Evolutionary conservation across 2,113 vertebrate genomes (phyloP).

Genomic region (Lepisosteus osseus): DNA sequence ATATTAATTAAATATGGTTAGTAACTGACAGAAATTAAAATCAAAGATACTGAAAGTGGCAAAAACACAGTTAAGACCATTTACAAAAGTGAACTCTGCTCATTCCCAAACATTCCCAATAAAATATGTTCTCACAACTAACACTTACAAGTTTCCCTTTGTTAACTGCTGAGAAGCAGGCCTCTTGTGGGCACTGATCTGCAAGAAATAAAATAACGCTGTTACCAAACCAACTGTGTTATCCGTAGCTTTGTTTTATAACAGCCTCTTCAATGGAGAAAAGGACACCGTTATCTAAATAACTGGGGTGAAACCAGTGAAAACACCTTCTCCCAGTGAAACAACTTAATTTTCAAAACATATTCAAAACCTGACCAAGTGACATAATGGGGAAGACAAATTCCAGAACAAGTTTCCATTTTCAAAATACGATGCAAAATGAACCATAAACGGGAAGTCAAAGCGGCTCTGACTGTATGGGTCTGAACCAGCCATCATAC

Average conservation of each 20-base stretch:
- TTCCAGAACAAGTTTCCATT: too few species aligned
- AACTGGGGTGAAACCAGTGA: too few species aligned
- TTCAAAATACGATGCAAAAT: too few species aligned
- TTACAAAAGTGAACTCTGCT: too few species aligned
- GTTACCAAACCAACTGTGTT: not conserved
- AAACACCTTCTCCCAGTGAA: too few species aligned
- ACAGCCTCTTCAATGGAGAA: not conserved
- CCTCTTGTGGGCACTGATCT: slow-evolving; percentile 75
- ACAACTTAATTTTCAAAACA: not conserved
- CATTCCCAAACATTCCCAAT: not conserved
- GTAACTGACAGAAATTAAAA: too few species aligned
- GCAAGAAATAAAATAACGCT: slow-evolving; percentile 27
- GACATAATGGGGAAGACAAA: too few species aligned
- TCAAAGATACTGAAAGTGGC: too few species aligned
- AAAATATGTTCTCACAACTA: not conserved
- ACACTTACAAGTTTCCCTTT: slow-evolving; percentile 89
- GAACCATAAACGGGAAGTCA: too few species aligned
- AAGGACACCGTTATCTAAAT: not conserved
- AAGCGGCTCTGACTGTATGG: too few species aligned
- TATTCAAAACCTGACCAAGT: not conserved
- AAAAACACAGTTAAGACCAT: too few species aligned
- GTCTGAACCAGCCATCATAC: not conserved
- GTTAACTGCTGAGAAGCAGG: slow-evolving; percentile 82
- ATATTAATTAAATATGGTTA: too few species aligned
- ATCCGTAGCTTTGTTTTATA: not conserved